Base-by-base conservation (phyloP, 2,797 vertebrate species). In the Acanthiza pusilla region DNA sequence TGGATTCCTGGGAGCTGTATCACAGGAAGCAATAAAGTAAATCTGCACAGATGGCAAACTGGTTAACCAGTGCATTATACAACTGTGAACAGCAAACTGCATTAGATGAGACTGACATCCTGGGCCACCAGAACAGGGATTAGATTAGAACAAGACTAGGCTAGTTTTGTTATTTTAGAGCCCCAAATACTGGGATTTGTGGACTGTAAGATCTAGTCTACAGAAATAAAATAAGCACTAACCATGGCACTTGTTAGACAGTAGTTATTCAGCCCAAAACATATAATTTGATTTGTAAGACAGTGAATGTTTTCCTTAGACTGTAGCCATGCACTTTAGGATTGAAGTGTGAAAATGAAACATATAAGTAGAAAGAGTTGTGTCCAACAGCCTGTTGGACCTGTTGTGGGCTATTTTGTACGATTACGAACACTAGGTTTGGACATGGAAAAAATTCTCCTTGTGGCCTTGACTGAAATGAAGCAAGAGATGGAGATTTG, bases 1-100 rank as follows among this genome's bases (percentile, higher is more conserved):
- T 20, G 36, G 62, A 94, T 89, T 96, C 79, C 76, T 89, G 47
- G 65, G 73, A 81, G 67, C 32, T 95, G 43, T 48, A 58, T 94
- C 94, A 94, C 50, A 86, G 91, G 79, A 89, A 92, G 63, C 63
- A 78, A 89, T 86, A 81, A 93, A 91, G 55, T 57, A 85, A 81
- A 81, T 89, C 47, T 92, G 91, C 85, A 81, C 84, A 91, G 89
- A 92, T 58, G 55, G 94, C 73, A 86, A 81, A 92, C 47, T 78
- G 76, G 61, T 89, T 93, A 94, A 91, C 82, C 47, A 60, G 62
- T 53, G 27, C 42, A 22, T 91, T 48, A 45, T 38, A 68, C 29
- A 75, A 22, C 22, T 81, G 62, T 61, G 80, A 83, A 67, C 57
- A 88, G 71, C 80, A 87, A 50, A 54, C 67, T 79, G 57, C 65